phyloP scores from a whole-genome alignment of 2,113 vertebrate species.

The Athene cunicularia region DNA sequence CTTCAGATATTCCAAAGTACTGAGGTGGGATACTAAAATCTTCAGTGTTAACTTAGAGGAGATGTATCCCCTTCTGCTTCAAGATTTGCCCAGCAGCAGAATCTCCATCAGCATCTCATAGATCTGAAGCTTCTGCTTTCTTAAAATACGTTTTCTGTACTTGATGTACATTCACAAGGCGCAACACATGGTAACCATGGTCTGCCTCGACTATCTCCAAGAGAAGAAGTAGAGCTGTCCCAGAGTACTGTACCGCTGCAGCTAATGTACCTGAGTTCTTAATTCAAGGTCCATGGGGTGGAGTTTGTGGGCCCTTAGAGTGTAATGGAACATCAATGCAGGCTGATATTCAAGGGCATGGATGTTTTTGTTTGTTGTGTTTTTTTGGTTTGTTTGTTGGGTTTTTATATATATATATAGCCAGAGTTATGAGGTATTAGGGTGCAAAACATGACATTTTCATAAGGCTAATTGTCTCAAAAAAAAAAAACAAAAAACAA shows the following conservation, averaged over 20 bases:
- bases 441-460: background rate
- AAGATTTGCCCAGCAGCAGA: background rate
- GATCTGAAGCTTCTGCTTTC: background rate
- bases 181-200: background rate
- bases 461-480: background rate
- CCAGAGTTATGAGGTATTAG: background rate
- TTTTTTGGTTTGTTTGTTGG: background rate
- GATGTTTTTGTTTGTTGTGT: fast-evolving
- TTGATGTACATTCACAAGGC: background rate
- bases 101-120: background rate
- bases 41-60: background rate
- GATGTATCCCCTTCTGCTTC: background rate
- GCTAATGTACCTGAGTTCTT: background rate
- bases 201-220: background rate
- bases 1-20: background rate
- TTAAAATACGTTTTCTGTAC: background rate
- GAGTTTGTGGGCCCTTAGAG: background rate
- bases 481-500: background rate
- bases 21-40: background rate
- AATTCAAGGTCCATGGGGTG: background rate
- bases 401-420: background rate
- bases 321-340: background rate
- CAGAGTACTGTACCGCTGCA: background rate
- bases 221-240: background rate
- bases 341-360: background rate